Base-by-base conservation (phyloP, 2,888 invertebrate genomes). In the Criorhina ranunculi region DNA sequence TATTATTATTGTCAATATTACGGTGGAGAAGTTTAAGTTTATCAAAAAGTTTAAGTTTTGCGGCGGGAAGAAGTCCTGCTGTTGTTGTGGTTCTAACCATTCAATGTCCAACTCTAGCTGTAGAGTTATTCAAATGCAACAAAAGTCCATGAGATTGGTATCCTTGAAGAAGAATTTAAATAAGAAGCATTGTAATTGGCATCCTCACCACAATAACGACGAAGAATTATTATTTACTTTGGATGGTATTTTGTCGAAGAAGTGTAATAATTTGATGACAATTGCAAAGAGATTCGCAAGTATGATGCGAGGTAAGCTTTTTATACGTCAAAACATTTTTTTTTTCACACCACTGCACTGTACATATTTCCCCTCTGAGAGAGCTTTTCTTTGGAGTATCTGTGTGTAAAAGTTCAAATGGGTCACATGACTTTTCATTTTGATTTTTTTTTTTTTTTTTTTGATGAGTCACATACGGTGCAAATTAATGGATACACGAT, bases 281-380 rank as follows among this genome's bases (percentile, higher is more conserved):
- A 17, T 49, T 35, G 62, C 59, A 17, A 78, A 78, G 60, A 67
- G 73, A 75, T 79, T 75, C 78, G 64, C 73, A 72, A 57, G 73
- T 37, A 83, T 83, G 83, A 83, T 83, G 83, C 83, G 83, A 69
- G 83, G 83, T 83, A 83, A 73, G 79, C 51, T 62, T 19, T 31
- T 4, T 9, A 24, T 24, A 24, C 24, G 24, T 24, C 24, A 24
- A 24, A 24, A 24, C n/a, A n/a, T n/a, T n/a, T n/a, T n/a, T n/a
- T n/a, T n/a, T n/a, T n/a, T n/a, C n/a, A n/a, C n/a, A n/a, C n/a
- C n/a, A n/a, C n/a, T n/a, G n/a, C n/a, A n/a, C n/a, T n/a, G n/a
- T n/a, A n/a, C n/a, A n/a, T n/a, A n/a, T n/a, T n/a, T 24, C 24
- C 24, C 24, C 24, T 37, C 17, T n/a, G 29, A 2, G 4, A n/a